Conservation (phyloP, 2,888 invertebrate genomes). For the Pristionchus fissidentatus region DNA sequence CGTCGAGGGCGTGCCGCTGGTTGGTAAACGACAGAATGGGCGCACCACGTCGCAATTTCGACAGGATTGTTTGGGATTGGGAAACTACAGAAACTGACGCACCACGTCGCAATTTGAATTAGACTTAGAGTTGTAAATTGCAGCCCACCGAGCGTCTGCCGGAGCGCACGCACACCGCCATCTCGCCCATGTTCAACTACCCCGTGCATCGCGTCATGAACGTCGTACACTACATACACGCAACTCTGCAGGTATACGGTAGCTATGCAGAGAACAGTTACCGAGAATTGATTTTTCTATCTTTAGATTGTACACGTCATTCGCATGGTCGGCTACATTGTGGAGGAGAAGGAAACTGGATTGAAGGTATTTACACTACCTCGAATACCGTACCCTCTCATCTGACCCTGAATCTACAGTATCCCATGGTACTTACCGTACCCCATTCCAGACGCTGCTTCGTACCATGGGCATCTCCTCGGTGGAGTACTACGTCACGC, state of each 20-base stretch:
- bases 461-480: slow-evolving; percentile 34
- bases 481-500: slow-evolving; percentile 11
- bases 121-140: no score
- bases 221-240: slow-evolving; percentile 15
- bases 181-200: slow-evolving; percentile 35
- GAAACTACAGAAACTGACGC: no score
- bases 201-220: slow-evolving; percentile 17
- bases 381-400: background rate
- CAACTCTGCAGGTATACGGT: slow-evolving; percentile 16
- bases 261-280: background rate
- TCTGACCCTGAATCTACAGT: background rate
- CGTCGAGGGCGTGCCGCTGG: background rate
- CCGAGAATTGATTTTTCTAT: slow-evolving; percentile 2
- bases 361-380: slow-evolving; percentile 28
- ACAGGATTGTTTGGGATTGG: background rate
- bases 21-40: slow-evolving; percentile 7
- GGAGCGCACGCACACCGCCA: slow-evolving; percentile 21
- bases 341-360: slow-evolving; percentile 27
- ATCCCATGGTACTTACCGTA: background rate
- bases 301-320: slow-evolving; percentile 28
- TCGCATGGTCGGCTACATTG: slow-evolving; percentile 34
- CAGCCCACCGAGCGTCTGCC: background rate
- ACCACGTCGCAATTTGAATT: no score
- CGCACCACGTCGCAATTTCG: slow-evolving; percentile 6
- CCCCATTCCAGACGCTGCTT: background rate